phyloP scores from a whole-genome alignment of 2,113 vertebrate genomes.

The Zapus hudsonius region DNA sequence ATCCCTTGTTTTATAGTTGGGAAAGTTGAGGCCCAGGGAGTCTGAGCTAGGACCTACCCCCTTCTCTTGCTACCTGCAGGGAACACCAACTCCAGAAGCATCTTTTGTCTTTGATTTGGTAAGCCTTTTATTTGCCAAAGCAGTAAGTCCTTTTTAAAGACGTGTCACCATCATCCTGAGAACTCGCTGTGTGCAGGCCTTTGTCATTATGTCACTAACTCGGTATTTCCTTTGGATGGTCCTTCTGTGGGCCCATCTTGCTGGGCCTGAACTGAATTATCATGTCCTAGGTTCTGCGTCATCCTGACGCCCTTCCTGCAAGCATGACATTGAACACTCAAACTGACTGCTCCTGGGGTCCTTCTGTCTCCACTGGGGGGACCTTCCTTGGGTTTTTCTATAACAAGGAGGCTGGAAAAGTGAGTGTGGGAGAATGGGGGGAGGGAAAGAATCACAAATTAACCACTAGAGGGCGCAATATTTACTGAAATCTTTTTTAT shows the following conservation, averaged over 20 bases:
- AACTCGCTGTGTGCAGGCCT: not conserved
- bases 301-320: slow-evolving; percentile 4
- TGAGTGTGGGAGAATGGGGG: not conserved
- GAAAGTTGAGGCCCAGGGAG: not conserved
- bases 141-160: slow-evolving; percentile 27
- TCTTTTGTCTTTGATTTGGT: slow-evolving; percentile 49
- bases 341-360: not conserved
- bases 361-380: not conserved
- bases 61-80: not conserved
- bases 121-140: not conserved
- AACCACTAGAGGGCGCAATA: slow-evolving; percentile 41
- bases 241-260: slow-evolving; percentile 58
- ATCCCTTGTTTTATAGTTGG: not conserved
- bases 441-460: not conserved
- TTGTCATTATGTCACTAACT: slow-evolving; percentile 32
- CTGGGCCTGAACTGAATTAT: slow-evolving; percentile 47
- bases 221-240: slow-evolving; percentile 59
- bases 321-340: not conserved
- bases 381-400: not conserved
- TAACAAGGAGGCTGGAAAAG: slow-evolving; percentile 34
- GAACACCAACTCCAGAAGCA: slow-evolving; percentile 15
- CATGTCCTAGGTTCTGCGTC: not conserved
- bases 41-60: not conserved
- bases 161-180: not conserved
- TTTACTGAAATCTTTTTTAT: slow-evolving; percentile 36